Base-by-base conservation (phyloP, 2,888 invertebrate genomes). In the Ophion costatus region DNA sequence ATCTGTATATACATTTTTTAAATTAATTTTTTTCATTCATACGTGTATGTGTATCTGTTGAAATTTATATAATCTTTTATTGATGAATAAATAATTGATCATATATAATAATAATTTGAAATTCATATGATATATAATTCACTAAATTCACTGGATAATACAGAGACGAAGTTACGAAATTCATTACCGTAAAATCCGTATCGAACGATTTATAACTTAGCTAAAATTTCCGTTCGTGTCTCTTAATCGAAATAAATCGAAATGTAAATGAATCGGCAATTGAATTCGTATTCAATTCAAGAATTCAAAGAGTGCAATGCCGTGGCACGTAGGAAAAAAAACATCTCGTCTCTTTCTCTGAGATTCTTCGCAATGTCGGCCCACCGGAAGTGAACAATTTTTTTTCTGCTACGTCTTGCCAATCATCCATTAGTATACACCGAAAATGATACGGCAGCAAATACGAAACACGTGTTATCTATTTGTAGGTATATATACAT, bases 381-480 rank as follows among this genome's bases (percentile, higher is more conserved):
- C 74, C 76, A 74, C 77, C 63, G 82, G 85, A 85, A 82, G 80
- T 69, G n/a, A 77, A 73, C 79, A 80, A 82, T 82, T 82, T 77
- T 33, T 17, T 51, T 61, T 11, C 42, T 29, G 51, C n/a, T 9
- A n/a, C 42, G 42, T 67, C 45, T 69, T 82, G 71, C 79, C 79
- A 17, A 63, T 80, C 45, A 42, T 73, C 45, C 82, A 82, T 85
- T 80, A 80, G 77, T 56, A 51, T 51, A 85, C 85, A 82, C 85
- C 74, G 82, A 42, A 80, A 80, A 82, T 85, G 85, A 82, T 74
- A 67, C 59, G 73, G 80, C 82, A 59, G 76, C 76, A 85, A 85
- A 85, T 82, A 80, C 77, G 85, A 82, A 85, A 85, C 85, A 85
- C 82, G 77, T 82, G 84, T 79, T 79, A 79, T 79, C 75, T 56